Evolutionary conservation across 2,113 vertebrate genomes (phyloP).

Genomic region (Tinamus guttatus): DNA sequence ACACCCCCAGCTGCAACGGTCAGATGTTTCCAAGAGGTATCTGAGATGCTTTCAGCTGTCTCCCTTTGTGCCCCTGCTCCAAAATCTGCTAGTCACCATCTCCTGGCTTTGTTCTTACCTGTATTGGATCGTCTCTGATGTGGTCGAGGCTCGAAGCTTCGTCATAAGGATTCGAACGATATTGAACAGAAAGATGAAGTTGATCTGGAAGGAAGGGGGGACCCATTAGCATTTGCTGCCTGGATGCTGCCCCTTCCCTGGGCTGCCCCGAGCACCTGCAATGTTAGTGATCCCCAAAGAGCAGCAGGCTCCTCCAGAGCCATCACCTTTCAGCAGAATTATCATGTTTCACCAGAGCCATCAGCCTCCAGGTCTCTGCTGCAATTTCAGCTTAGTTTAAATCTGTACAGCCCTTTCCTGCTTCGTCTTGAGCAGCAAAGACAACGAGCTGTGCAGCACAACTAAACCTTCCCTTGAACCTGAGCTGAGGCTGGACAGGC

Average conservation of each 20-base stretch:
- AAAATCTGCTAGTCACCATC: fast-evolving
- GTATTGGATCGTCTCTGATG: constrained; percentile 93
- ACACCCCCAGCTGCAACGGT: neutral
- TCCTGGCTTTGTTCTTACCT: constrained; percentile 55
- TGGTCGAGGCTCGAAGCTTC: constrained; percentile 93
- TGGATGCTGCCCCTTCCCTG: neutral
- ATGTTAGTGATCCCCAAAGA: too few species aligned
- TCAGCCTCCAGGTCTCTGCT: too few species aligned
- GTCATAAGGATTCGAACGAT: constrained; percentile 97
- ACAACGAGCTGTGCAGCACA: neutral
- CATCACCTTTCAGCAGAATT: too few species aligned
- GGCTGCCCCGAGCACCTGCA: neutral
- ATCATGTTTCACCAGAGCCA: too few species aligned
- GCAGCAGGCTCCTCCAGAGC: too few species aligned
- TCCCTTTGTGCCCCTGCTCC: too few species aligned
- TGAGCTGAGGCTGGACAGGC: neutral
- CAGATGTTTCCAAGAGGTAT: neutral
- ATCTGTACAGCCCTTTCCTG: too few species aligned
- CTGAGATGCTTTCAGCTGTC: neutral
- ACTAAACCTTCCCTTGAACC: neutral
- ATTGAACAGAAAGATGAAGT: constrained; percentile 97
- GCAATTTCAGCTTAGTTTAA: too few species aligned
- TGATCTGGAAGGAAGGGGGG: constrained; percentile 83
- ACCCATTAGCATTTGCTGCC: neutral
- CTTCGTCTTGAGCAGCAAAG: neutral